Percentiles rank a stretch among this genome's conserved stretches.
phyloP scores from a whole-genome alignment of 2,888 invertebrate genomes.

The Stenchaetothrips biformis region DNA sequence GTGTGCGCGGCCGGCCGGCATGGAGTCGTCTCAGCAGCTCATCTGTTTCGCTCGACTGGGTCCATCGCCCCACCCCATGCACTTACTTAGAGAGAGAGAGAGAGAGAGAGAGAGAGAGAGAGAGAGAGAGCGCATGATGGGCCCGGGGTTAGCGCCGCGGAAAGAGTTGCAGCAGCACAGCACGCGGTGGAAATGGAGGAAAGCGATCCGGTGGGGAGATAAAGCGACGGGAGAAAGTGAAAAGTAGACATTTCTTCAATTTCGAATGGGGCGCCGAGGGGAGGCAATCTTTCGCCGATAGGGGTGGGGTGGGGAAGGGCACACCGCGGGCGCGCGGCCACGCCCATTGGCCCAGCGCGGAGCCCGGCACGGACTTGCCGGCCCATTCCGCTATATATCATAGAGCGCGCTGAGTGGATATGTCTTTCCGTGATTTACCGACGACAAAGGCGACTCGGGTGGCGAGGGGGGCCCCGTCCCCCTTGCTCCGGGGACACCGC shows the following conservation, averaged over 20 bases:
- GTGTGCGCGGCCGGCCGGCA: no score
- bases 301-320: not conserved
- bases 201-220: not conserved
- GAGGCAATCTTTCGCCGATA: not conserved
- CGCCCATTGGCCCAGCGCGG: not conserved
- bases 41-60: no score
- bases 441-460: not conserved
- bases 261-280: not conserved
- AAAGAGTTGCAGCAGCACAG: not conserved
- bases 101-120: not conserved
- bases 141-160: not conserved
- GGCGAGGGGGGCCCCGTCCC: not conserved
- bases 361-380: not conserved
- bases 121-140: not conserved
- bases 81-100: not conserved
- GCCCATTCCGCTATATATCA: not conserved
- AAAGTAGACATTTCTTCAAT: slow-evolving; percentile 13
- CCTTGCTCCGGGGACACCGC: not conserved
- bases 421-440: slow-evolving; percentile 16
- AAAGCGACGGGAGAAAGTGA: not conserved
- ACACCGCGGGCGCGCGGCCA: not conserved
- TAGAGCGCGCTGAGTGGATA: slow-evolving; percentile 21
- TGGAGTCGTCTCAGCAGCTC: no score
- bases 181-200: not conserved
- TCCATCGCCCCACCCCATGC: no score